Percentiles rank a stretch among this genome's conserved stretches.
phyloP scores from a whole-genome alignment of 2,113 vertebrate genomes.

The Protobothrops flavoviridis region DNA sequence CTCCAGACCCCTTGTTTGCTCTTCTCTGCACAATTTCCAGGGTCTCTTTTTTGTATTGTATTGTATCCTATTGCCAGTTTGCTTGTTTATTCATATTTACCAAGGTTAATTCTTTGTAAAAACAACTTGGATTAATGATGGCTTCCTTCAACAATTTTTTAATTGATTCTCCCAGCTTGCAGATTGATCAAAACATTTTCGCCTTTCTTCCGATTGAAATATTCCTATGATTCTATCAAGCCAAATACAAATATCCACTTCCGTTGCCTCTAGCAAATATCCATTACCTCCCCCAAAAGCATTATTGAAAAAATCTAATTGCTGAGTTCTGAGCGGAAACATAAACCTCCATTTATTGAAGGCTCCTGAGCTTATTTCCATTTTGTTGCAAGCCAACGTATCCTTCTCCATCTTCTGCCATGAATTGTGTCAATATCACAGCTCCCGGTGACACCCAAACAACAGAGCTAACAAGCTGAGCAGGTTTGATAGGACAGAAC shows the following conservation, averaged over 20 bases:
- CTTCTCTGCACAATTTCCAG: too few relatives aligned
- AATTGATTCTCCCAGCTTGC: background rate
- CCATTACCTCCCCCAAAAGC: background rate
- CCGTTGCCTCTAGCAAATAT: background rate
- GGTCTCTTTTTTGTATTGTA: background rate
- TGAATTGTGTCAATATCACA: slow-evolving; percentile 55
- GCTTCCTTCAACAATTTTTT: background rate
- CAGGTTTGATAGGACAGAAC: slow-evolving; percentile 63
- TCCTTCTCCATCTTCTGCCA: slow-evolving; percentile 47
- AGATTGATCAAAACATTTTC: background rate
- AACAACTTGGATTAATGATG: background rate
- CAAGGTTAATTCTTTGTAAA: background rate
- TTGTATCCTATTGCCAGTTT: background rate
- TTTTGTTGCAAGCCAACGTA: slow-evolving; percentile 46
- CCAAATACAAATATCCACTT: slow-evolving; percentile 3
- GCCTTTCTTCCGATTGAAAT: background rate
- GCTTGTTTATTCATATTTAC: background rate
- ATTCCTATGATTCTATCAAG: background rate
- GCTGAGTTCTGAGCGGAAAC: slow-evolving; percentile 39
- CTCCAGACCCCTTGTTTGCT: too few relatives aligned
- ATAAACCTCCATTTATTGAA: slow-evolving; percentile 38
- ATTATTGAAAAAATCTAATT: slow-evolving; percentile 23
- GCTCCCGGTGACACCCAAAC: slow-evolving; percentile 62
- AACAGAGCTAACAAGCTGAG: slow-evolving; percentile 62
- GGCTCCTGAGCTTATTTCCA: slow-evolving; percentile 51